A percentile compares a stretch with the other conserved stretches of the same genome.
These are phyloP conservation scores for Leiothrix lutea DNA, from an alignment of 2,113 vertebrate genomes.

Conservation along the genomic window DNA sequence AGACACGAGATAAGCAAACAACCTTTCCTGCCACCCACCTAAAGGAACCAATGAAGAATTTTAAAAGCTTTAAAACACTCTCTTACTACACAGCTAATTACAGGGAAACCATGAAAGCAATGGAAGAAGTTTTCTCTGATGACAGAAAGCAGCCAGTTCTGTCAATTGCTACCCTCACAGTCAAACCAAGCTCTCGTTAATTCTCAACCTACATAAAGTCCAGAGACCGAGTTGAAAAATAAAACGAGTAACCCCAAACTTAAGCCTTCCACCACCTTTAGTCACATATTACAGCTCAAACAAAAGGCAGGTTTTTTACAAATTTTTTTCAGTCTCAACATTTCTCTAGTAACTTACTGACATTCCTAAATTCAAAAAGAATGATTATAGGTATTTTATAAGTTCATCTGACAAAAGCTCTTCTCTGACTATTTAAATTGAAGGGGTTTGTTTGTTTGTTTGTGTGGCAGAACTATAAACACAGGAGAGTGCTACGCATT, in stretches of 20 bases:
- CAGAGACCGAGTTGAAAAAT: neutral
- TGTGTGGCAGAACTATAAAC: neutral
- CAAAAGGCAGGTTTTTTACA: fast-evolving
- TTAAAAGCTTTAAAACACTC: neutral
- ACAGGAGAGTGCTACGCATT: neutral
- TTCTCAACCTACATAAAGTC: neutral
- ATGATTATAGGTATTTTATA: neutral
- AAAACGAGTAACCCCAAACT: neutral
- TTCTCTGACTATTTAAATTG: neutral
- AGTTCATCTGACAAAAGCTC: neutral
- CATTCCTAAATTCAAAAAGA: neutral
- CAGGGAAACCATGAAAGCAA: neutral
- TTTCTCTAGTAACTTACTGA: neutral
- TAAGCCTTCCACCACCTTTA: neutral
- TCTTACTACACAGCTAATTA: neutral
- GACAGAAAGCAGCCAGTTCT: neutral
- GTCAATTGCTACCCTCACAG: neutral
- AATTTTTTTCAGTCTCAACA: neutral
- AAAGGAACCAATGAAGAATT: neutral
- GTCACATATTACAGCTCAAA: neutral
- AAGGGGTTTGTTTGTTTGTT: neutral
- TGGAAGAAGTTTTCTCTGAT: neutral
- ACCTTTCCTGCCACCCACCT: neutral
- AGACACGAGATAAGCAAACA: neutral
- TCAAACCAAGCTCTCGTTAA: neutral